Percentiles rank a stretch among this genome's conserved stretches.
phyloP scores from a whole-genome alignment of 2,888 invertebrate genomes.

The Tinea pellionella region DNA sequence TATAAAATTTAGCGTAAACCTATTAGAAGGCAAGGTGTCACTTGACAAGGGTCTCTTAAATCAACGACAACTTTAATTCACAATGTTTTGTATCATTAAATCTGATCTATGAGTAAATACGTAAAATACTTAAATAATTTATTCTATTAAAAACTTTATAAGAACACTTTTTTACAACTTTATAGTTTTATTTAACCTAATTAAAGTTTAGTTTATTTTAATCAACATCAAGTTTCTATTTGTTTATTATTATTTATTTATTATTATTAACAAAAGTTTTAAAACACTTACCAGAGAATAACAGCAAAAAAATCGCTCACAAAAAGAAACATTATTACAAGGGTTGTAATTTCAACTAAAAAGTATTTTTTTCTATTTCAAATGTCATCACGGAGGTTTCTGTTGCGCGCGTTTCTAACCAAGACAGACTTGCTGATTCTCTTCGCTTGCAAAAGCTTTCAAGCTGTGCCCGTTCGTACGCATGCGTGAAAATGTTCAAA shows the following conservation, averaged over 20 bases:
- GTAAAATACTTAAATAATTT: neutral
- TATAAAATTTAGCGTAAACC: neutral
- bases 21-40: neutral
- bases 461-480: neutral
- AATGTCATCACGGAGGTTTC: neutral
- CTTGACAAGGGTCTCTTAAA: neutral
- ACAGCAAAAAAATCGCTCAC: neutral
- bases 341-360: neutral
- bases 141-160: neutral
- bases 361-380: neutral
- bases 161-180: no score
- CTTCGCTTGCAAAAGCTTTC: neutral
- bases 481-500: conserved; percentile 4
- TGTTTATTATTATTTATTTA: neutral
- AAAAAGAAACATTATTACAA: neutral
- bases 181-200: no score
- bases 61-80: neutral
- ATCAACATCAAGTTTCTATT: neutral
- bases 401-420: neutral
- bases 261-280: neutral
- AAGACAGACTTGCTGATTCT: neutral
- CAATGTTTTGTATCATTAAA: neutral
- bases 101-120: neutral
- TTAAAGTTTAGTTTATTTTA: no score
- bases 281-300: neutral